A percentile compares a stretch with the other conserved stretches of the same genome.
Conservation (phyloP, 2,113 vertebrate species). For the Noturus placidus region DNA sequence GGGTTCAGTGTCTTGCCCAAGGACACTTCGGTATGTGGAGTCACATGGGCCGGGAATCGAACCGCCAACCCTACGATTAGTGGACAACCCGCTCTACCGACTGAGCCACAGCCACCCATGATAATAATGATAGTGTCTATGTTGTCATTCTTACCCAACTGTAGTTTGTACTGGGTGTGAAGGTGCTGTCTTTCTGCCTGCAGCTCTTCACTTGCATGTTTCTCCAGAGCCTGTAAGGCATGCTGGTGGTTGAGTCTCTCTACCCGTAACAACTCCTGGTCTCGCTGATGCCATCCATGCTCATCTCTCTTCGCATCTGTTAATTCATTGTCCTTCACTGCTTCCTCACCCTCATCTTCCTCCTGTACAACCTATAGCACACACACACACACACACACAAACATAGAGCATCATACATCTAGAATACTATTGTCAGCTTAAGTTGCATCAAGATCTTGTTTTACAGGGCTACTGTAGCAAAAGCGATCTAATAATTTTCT, state of each 20-base stretch:
- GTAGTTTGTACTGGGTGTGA: constrained; percentile 79
- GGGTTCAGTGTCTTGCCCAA: too few relatives aligned
- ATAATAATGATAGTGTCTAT: not conserved
- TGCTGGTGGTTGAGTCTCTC: constrained; percentile 76
- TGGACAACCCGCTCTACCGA: too few relatives aligned
- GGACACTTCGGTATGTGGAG: too few relatives aligned
- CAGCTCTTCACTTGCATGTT: constrained; percentile 78
- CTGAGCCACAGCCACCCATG: too few relatives aligned
- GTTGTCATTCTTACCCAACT: constrained; percentile 78
- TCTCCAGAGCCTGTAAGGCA: constrained; percentile 79
- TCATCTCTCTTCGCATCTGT: constrained; percentile 25
- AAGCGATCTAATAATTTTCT: not conserved
- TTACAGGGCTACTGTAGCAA: not conserved
- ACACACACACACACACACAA: not conserved
- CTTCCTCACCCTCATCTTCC: constrained; percentile 49
- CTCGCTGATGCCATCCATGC: constrained; percentile 11
- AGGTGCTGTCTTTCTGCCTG: constrained; percentile 78
- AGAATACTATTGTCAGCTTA: not conserved
- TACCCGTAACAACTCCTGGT: constrained; percentile 61
- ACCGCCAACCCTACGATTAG: too few relatives aligned
- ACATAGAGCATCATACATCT: not conserved
- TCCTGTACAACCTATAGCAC: constrained; percentile 48
- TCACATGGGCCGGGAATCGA: too few relatives aligned
- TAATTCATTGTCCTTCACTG: not conserved
- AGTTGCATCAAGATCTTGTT: not conserved